phyloP scores from a whole-genome alignment of 2,797 vertebrate genomes.

The Acanthurus leucopareius region DNA sequence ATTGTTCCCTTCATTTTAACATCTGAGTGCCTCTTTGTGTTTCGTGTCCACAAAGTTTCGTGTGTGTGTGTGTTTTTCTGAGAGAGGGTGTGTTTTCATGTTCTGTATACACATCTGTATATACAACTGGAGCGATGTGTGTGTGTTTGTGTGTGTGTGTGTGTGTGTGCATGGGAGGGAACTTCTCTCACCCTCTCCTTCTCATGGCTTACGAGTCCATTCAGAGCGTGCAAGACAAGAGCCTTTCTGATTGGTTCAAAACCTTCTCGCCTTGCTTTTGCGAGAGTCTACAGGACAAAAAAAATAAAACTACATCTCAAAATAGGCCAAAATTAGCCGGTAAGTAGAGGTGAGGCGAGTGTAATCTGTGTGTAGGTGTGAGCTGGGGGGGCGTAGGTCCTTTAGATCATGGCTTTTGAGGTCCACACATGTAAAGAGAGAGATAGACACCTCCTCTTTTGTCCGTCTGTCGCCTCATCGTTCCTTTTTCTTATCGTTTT shows the following conservation, averaged over 20 bases:
- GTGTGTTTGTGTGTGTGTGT: conserved; percentile 37
- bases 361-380: conserved; percentile 17
- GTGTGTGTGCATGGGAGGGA: conserved; percentile 37
- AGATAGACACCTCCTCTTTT: conserved; percentile 26
- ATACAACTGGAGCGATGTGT: conserved; percentile 59
- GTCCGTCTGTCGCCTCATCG: conserved; percentile 43
- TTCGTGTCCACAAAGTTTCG: conserved; percentile 24
- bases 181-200: conserved; percentile 45
- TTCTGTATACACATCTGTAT: conserved; percentile 72
- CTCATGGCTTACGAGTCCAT: conserved; percentile 72
- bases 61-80: conserved; percentile 9
- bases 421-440: conserved; percentile 59
- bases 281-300: conserved; percentile 21
- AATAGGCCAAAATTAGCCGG: conserved; percentile 36
- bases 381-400: conserved; percentile 68
- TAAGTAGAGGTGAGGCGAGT: conserved; percentile 30
- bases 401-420: conserved; percentile 81
- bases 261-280: conserved; percentile 36
- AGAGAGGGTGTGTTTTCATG: conserved; percentile 22
- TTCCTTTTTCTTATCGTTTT: conserved; percentile 52
- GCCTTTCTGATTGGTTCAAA: conserved; percentile 49
- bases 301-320: conserved; percentile 10
- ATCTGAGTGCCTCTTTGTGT: conserved; percentile 20
- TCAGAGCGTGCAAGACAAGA: conserved; percentile 39
- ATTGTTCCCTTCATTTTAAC: conserved; percentile 36